phyloP scores from a whole-genome alignment of 2,888 invertebrate species.

The Plagodis pulveraria region DNA sequence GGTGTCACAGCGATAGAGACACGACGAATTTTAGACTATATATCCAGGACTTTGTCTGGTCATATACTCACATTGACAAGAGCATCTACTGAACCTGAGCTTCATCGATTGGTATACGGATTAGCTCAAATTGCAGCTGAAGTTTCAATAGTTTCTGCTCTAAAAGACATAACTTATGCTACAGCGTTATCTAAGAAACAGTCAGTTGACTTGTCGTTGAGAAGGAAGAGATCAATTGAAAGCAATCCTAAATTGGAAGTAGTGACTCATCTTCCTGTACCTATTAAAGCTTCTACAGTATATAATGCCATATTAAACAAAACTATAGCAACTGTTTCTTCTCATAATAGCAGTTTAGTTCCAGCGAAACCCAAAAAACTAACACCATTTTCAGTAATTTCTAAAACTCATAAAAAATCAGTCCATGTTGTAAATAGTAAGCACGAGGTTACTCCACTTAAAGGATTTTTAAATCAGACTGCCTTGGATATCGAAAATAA shows the following conservation, averaged over 20 bases:
- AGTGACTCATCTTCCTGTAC: constrained; percentile 38
- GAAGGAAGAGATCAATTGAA: constrained; percentile 64
- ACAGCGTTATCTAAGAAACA: constrained; percentile 74
- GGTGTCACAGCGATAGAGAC: constrained; percentile 80
- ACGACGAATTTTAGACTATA: constrained; percentile 75
- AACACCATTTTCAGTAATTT: constrained; percentile 65
- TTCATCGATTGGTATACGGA: constrained; percentile 77
- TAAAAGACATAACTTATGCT: constrained; percentile 77
- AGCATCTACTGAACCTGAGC: constrained; percentile 76
- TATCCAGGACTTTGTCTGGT: constrained; percentile 74
- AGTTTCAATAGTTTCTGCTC: constrained; percentile 74
- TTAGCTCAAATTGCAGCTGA: constrained; percentile 79
- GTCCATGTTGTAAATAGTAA: constrained; percentile 56
- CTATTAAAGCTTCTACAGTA: constrained; percentile 45
- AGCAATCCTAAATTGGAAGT: constrained; percentile 27
- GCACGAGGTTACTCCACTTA: constrained; percentile 36
- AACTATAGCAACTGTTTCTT: constrained; percentile 35
- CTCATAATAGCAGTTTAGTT: constrained; percentile 20
- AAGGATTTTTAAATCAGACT: constrained; percentile 77
- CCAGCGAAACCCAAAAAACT: constrained; percentile 8
- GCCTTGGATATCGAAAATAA: constrained; percentile 61
- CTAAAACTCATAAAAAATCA: constrained; percentile 53
- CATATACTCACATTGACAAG: constrained; percentile 73
- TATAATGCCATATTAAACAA: constrained; percentile 67
- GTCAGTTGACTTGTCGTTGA: constrained; percentile 71